Evolutionary conservation across 1,140 invertebrate species (phyloP), one percentile per base, ranked within the genome.

Genomic region (Eumeta japonica): DNA sequence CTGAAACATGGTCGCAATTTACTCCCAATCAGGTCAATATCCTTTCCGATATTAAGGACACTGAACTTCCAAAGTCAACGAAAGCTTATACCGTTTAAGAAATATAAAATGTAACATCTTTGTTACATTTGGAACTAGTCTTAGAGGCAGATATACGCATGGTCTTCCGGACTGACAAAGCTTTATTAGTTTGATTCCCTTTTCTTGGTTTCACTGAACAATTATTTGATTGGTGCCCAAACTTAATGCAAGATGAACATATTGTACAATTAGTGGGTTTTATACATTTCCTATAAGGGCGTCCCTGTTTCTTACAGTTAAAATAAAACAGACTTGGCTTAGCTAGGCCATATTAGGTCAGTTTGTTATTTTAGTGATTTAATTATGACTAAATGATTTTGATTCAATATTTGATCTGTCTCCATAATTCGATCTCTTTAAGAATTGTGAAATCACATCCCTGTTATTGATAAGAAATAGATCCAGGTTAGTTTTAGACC

Each of bases 261-360:
- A n/a, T 37, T n/a, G n/a, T n/a, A n/a, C n/a, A n/a, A 28, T 28
- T 3, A 37, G 3, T 11, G n/a, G 35, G 35, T 15, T 28, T 28
- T 11, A 27, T 20, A 16, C 35, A 37, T 9, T 28, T 9, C 10
- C 27, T n/a, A 19, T 15, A 28, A n/a, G 10, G 3, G 15, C 28
- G 35, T 3, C 35, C 35, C 15, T 15, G 27, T 28, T 37, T 27
- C 27, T 37, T 37, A 20, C 35, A 37, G 12, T 37, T 37, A 13
- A 16, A 37, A 28, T 27, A 37, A 9, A 16, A 12, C n/a, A n/a
- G n/a, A n/a, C n/a, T n/a, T n/a, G n/a, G n/a, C n/a, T n/a, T n/a
- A n/a, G n/a, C n/a, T n/a, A n/a, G n/a, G n/a, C n/a, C n/a, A n/a
- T n/a, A n/a, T n/a, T n/a, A n/a, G n/a, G n/a, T n/a, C n/a, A n/a